Conservation (phyloP, 2,113 vertebrate genomes). For the Lasiurus cinereus region DNA sequence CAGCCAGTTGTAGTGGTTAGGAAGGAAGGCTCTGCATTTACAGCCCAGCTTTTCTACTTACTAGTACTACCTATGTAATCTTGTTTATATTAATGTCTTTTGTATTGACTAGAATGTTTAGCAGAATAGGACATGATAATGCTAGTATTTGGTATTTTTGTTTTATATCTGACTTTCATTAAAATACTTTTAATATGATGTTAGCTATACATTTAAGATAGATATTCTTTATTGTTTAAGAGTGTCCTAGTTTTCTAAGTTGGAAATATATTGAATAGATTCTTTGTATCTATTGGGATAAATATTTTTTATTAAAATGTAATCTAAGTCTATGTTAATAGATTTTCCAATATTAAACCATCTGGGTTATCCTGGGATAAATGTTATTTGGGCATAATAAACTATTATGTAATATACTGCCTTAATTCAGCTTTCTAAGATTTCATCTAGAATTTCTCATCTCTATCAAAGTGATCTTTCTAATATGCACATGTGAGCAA, state of each 20-base stretch:
- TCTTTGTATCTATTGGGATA: background rate
- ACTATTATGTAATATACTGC: background rate
- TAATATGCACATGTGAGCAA: background rate
- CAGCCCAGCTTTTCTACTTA: background rate
- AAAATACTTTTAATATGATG: constrained; percentile 5
- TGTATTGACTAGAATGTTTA: background rate
- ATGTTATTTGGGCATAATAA: background rate
- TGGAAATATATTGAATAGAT: background rate
- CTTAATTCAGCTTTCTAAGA: constrained; percentile 21
- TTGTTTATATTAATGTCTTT: constrained; percentile 11
- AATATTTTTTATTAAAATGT: constrained; percentile 14
- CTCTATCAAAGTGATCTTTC: background rate
- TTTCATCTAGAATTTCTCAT: constrained; percentile 12
- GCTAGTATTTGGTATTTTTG: background rate
- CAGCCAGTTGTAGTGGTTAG: background rate
- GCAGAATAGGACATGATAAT: background rate
- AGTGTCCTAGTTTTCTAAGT: background rate
- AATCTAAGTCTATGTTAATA: background rate
- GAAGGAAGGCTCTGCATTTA: background rate
- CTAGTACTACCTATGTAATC: background rate
- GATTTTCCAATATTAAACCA: constrained; percentile 1
- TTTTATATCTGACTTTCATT: background rate
- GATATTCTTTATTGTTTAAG: constrained; percentile 6
- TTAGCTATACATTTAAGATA: background rate
- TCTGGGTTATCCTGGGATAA: background rate